Percentiles rank a stretch among this genome's conserved stretches.
These are phyloP conservation scores for Stenurella melanura DNA, from an alignment of 2,888 invertebrate genomes.

Conservation along the genomic window DNA sequence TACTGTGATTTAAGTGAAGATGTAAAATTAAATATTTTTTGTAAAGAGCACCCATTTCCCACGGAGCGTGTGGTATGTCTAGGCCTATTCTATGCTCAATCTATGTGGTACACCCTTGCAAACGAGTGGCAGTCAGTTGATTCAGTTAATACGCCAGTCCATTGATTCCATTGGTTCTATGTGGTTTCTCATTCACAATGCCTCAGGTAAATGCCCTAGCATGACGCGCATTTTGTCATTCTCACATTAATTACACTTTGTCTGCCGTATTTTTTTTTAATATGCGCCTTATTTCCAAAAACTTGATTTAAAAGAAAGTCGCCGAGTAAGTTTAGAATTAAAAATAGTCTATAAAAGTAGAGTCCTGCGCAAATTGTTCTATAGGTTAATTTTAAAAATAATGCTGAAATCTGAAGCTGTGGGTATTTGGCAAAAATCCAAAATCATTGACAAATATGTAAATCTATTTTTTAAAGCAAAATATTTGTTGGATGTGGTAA, in stretches of 20 bases:
- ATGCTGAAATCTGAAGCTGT: no score
- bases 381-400: no score
- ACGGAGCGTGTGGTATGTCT: conserved; percentile 69
- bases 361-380: no score
- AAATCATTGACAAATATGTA: no score
- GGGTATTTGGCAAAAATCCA: no score
- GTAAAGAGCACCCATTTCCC: conserved; percentile 70
- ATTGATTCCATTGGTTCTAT: conserved; percentile 66
- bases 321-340: background rate
- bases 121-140: conserved; percentile 66
- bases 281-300: background rate
- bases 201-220: conserved; percentile 72
- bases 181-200: conserved; percentile 69
- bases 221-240: conserved; percentile 67
- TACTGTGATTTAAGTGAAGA: conserved; percentile 50
- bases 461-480: no score
- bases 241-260: conserved; percentile 66
- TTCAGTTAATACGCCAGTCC: conserved; percentile 67
- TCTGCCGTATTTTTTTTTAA: conserved; percentile 46
- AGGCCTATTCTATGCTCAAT: conserved; percentile 68
- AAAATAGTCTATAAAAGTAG: no score
- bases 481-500: no score
- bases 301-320: background rate
- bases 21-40: conserved; percentile 69
- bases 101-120: conserved; percentile 66